Base-by-base conservation (phyloP, 1,140 invertebrate genomes). In the Pseudomyrmex concolor region DNA sequence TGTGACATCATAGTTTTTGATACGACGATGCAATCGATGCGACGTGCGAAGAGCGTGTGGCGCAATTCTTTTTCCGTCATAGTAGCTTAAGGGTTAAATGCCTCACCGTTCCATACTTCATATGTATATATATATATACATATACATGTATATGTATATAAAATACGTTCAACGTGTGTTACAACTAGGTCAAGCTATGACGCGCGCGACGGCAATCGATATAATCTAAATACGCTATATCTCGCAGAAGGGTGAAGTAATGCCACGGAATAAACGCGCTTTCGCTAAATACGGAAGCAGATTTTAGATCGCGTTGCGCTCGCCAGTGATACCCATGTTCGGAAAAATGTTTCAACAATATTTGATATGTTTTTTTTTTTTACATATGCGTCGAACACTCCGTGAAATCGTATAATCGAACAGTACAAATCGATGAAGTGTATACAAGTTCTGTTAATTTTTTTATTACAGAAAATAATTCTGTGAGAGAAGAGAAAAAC, bases 141-240 rank as follows among this genome's bases (percentile, higher is more conserved):
- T n/a, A 13, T 71, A 9, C 13, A 17, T 54, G 8, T 57, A 1
- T 12, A 34, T 48, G 51, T 22, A 48, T 57, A 59, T 59, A 50
- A 80, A 48, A 70, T 55, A 80, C 54, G 43, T 80, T 7, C 54
- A 22, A 78, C 15, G 54, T 7, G 34, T 34, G 34, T 80, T 80
- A 59, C 66, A 80, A 80, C 66, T 89, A 87, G 88, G 88, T 83
- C 88, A 81, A 22, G 77, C 81, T 82, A 66, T 89, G 88, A 89
- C 88, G 88, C 73, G 72, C 73, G 72, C 73, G 57, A 66, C 66
- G 15, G n/a, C 68, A 70, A 89, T 89, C 88, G 88, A 89, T 89
- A 87, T 83, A 63, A 87, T 89, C 88, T 89, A 89, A 89, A 89
- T 89, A 89, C 88, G 78, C 85, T 86, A 76, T 84, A 85, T 63